Evolutionary conservation across 2,888 invertebrate genomes (phyloP).

Genomic region (Odontocerum albicorne): DNA sequence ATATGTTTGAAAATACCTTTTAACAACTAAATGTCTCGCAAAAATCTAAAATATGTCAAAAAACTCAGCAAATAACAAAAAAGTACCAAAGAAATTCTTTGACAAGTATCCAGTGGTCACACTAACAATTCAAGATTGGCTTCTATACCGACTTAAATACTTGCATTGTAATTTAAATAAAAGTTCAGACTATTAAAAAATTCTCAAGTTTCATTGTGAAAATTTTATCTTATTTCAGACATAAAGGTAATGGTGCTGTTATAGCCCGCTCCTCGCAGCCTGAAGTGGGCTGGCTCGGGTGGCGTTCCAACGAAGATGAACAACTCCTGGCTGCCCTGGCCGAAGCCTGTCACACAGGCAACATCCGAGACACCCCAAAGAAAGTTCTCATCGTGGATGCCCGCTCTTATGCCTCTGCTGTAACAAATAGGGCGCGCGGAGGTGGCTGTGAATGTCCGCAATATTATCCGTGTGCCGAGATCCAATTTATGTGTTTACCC

Average conservation of each 20-base stretch:
- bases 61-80: no score
- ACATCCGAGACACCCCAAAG: slow-evolving; percentile 16
- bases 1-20: no score
- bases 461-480: slow-evolving; percentile 93
- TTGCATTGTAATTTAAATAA: no score
- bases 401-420: slow-evolving; percentile 93
- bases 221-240: slow-evolving; percentile 50
- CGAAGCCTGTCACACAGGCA: slow-evolving; percentile 66
- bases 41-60: no score
- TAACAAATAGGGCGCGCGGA: slow-evolving; percentile 94
- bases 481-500: slow-evolving; percentile 95
- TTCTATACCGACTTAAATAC: no score
- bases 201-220: not conserved
- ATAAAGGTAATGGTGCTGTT: slow-evolving; percentile 86
- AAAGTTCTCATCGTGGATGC: slow-evolving; percentile 92
- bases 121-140: no score
- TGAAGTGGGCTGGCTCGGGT: slow-evolving; percentile 93
- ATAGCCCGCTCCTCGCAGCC: slow-evolving; percentile 95
- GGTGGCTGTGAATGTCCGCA: slow-evolving; percentile 96
- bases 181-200: not conserved
- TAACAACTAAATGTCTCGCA: no score
- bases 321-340: slow-evolving; percentile 80
- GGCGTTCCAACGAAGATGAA: slow-evolving; percentile 91
- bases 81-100: no score
- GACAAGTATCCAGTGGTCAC: no score